These are phyloP conservation scores for Phocoena sinus DNA, from an alignment of 2,113 vertebrate species.

Conservation along the genomic window DNA sequence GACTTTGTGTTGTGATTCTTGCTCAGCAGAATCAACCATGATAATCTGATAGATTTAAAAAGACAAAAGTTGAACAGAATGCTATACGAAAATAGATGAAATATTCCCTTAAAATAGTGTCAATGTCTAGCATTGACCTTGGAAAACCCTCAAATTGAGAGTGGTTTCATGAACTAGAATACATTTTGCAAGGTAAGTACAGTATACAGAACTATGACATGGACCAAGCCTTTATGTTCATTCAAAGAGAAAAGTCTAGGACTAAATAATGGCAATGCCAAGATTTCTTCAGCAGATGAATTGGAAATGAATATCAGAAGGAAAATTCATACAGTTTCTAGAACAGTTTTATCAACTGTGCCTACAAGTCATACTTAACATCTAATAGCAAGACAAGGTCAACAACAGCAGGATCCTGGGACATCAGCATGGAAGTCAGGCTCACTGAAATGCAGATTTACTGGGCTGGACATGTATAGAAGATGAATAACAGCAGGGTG, in stretches of 20 bases:
- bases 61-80: not conserved
- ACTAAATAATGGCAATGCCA: not conserved
- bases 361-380: conserved; percentile 42
- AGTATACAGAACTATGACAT: not conserved
- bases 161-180: not conserved
- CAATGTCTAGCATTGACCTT: not conserved
- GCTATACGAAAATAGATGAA: not conserved
- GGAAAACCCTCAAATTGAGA: not conserved
- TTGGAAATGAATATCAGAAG: not conserved
- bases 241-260: not conserved
- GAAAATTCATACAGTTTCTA: not conserved
- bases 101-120: not conserved
- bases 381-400: conserved; percentile 57
- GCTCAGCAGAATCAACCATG: not conserved
- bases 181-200: not conserved
- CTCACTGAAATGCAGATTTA: conserved; percentile 55
- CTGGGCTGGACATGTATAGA: conserved; percentile 19
- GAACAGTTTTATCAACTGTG: conserved; percentile 30
- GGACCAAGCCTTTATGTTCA: not conserved
- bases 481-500: conserved; percentile 68
- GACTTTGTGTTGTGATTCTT: not conserved
- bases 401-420: conserved; percentile 53
- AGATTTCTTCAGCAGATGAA: not conserved
- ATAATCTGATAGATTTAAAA: not conserved
- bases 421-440: conserved; percentile 38